These are phyloP conservation scores for Herminia tarsipennalis DNA, from an alignment of 2,888 invertebrate species.

Conservation along the genomic window DNA sequence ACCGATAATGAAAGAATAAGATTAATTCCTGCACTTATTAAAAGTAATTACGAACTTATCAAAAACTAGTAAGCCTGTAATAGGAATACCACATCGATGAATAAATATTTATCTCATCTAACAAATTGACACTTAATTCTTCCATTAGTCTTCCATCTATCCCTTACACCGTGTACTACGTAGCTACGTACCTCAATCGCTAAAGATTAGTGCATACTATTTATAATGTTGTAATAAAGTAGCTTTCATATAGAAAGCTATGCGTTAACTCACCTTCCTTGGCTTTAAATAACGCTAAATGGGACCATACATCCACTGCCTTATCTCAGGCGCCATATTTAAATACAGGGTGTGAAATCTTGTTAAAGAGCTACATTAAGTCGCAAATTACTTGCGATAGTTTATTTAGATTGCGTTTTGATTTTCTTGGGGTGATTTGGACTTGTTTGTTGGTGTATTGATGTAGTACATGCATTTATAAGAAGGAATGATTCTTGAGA, in stretches of 20 bases:
- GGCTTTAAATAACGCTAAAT: slow-evolving; percentile 56
- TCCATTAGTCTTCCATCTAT: slow-evolving; percentile 40
- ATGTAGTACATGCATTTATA: neutral
- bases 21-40: too few relatives aligned
- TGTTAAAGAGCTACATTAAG: slow-evolving; percentile 42
- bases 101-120: slow-evolving; percentile 14
- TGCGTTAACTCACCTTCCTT: slow-evolving; percentile 38
- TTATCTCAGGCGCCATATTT: slow-evolving; percentile 48
- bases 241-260: slow-evolving; percentile 47
- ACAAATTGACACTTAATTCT: slow-evolving; percentile 36
- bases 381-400: slow-evolving; percentile 42
- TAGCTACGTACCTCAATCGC: slow-evolving; percentile 27
- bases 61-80: neutral
- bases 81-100: neutral
- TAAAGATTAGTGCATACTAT: slow-evolving; percentile 38
- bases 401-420: slow-evolving; percentile 36
- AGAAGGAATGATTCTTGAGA: too few relatives aligned
- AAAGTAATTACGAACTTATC: too few relatives aligned
- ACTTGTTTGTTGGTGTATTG: neutral
- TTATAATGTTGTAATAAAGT: slow-evolving; percentile 43
- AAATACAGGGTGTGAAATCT: slow-evolving; percentile 48
- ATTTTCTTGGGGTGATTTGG: slow-evolving; percentile 22
- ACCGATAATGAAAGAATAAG: too few relatives aligned
- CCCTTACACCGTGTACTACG: slow-evolving; percentile 22
- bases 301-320: slow-evolving; percentile 49